Evolutionary conservation across 2,113 vertebrate species (phyloP), one percentile per base, ranked within the genome.

Genomic region (Cavia aperea): DNA sequence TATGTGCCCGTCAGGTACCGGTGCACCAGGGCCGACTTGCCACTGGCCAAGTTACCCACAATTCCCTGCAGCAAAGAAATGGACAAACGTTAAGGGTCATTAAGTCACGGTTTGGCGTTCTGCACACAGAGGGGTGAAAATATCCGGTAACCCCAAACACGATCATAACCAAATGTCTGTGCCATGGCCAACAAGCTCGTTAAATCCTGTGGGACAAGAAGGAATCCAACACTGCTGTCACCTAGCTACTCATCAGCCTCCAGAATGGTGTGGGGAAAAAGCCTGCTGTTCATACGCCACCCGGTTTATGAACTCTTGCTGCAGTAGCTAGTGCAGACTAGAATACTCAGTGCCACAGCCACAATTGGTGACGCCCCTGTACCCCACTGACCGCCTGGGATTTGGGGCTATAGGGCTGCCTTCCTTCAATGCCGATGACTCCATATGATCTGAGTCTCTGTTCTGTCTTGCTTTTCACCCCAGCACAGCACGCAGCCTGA

Each of bases 21-120:
- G 97, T 99, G 99, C 54, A 99, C 99, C 96, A 99, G 98, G 0
- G 99, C 99, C 0, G 99, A 99, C 97, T 99, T 99, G 92, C 99
- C 99, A 5, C 99, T 99, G 13, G 99, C 99, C 97, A 99, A 96
- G 85, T 99, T 99, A 95, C 99, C 99, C 97, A 99, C 99, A 93
- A 99, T 99, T 62, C 99, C 99, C 99, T 99, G 97, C 0, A 77
- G 58, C 54, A 79, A 54, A 90, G 85, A 88, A 79, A 58, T 0
- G 0, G 7, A 92, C 23, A 75, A 14, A 11, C 0, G 0, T 79
- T 89, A 56, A 29, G 63, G 18, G 26, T 18, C 4, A 16, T 39
- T 8, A 8, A 1, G 2, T 43, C 36, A 29, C 23, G 4, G 2
- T 3, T 10, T 4, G 2, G 58, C 79, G 31, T 8, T 11, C 66